These are phyloP conservation scores for Spermophilus dauricus DNA, from an alignment of 2,113 vertebrate genomes.

Conservation along the genomic window DNA sequence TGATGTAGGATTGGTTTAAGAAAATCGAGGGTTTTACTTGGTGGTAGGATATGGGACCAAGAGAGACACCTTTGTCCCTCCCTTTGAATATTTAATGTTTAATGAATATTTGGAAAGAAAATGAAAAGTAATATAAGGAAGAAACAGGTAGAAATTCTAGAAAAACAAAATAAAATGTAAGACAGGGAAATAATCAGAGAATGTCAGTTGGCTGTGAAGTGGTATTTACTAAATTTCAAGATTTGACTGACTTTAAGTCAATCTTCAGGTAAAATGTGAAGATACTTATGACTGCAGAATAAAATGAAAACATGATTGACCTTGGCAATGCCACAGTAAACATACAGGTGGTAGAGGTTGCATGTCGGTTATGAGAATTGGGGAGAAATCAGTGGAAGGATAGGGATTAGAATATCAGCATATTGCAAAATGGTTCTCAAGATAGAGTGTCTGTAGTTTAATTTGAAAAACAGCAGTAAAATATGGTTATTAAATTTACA, in stretches of 20 bases:
- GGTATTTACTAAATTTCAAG: neutral
- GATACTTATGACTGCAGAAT: neutral
- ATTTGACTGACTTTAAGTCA: neutral
- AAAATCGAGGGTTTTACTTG: neutral
- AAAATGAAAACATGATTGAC: neutral
- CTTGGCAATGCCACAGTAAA: neutral
- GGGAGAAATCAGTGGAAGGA: neutral
- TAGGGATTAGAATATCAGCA: neutral
- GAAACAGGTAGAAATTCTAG: neutral
- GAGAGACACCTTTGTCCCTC: neutral
- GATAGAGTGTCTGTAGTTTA: neutral
- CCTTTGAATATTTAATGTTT: neutral
- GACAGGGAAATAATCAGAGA: neutral
- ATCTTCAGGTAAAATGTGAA: neutral
- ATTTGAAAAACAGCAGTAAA: neutral
- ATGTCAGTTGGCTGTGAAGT: neutral
- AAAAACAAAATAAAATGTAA: neutral
- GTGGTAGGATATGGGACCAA: neutral
- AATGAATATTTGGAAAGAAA: slow-evolving; percentile 34
- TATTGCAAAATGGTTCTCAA: neutral
- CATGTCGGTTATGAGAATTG: neutral
- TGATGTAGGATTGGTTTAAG: neutral
- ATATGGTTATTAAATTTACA: neutral
- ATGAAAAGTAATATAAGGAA: neutral
- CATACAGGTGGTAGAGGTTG: neutral